Evolutionary conservation across 2,888 invertebrate genomes (phyloP), one percentile per base, ranked within the genome.

Genomic region (Dynastes hyllus): DNA sequence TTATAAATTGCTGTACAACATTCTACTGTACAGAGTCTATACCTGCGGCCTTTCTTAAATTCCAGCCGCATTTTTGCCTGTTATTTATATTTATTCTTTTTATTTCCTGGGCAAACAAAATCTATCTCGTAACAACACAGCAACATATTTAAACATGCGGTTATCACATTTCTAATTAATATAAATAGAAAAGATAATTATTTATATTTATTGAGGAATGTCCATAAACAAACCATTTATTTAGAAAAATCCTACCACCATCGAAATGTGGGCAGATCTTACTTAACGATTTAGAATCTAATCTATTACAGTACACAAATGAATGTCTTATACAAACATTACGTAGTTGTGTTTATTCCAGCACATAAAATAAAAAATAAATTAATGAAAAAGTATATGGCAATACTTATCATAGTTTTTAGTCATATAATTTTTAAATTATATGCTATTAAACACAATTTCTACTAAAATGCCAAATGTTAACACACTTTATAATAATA

Each of bases 191-290:
- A 45, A 11, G 32, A 37, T 37, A 4, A 51, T 51, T n/a, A 78
- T 71, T 63, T 66, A 45, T 73, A 73, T 73, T 78, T 78, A 78
- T 79, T 81, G 79, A 80, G 84, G 84, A 84, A 84, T 84, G 84
- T 83, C 78, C 81, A 81, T 80, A 80, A 81, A 82, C 81, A 84
- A 81, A 83, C 84, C 83, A 82, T 80, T 73, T 73, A 73, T 73
- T 82, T 82, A 82, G 53, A 53, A 83, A 83, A 82, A 80, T 81
- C 82, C 81, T 78, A 81, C 84, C 82, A 82, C 83, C 81, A 81
- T 76, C 73, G 37, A 70, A 79, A 81, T 81, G 82, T 81, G 82
- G 81, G 80, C 77, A 78, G 81, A 82, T 80, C 75, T 79, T 81
- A 81, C 75, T 76, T 76, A 81, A 78, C 81, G 77, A 78, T 73